Base-by-base conservation (phyloP, 1,140 invertebrate genomes). In the Papilio polytes region DNA sequence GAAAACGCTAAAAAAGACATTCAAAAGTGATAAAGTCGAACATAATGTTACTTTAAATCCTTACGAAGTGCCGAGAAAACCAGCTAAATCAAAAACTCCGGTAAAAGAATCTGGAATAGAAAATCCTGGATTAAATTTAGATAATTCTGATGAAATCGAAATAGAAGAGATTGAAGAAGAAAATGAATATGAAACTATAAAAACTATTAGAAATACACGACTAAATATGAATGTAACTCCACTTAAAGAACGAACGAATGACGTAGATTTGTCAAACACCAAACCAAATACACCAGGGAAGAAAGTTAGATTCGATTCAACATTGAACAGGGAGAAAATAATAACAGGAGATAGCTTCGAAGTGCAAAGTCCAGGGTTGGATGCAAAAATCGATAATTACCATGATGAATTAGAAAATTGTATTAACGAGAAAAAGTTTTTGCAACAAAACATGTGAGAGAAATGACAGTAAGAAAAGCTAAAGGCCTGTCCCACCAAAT, bases 391-490 rank as follows among this genome's bases (percentile, higher is more conserved):
- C 44, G 95, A 95, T 59, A 95, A 92, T 77, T 95, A 93, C 85
- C 95, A 95, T 83, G 94, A 95, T 85, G 95, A 95, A 85, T 85
- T 95, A 7, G 95, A 95, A 81, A 95, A 95, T 56, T 95, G 95
- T 86, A 95, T 95, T 48, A 95, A 95, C 84, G 95, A 95, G 84
- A 92, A 88, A 53, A 95, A 95, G 80, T 93, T 94, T 80, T 87
- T 95, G n/a, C 89, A 94, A 66, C 95, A 95, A 81, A 93, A 95
- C 83, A 92, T 94, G 90, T 94, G 56, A 90, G 59, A 10, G 7
- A 59, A 59, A 59, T 20, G 4, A 48, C 46, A 48, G 9, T 46
- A 46, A 46, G 44, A n/a, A 48, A 48, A 48, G 31, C 31, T 36
- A 36, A 36, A 3, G 31, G 31, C 31, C 31, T 36, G 31, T 36